Base-by-base conservation (phyloP, 2,888 invertebrate species). In the Tetanocera ferruginea region DNA sequence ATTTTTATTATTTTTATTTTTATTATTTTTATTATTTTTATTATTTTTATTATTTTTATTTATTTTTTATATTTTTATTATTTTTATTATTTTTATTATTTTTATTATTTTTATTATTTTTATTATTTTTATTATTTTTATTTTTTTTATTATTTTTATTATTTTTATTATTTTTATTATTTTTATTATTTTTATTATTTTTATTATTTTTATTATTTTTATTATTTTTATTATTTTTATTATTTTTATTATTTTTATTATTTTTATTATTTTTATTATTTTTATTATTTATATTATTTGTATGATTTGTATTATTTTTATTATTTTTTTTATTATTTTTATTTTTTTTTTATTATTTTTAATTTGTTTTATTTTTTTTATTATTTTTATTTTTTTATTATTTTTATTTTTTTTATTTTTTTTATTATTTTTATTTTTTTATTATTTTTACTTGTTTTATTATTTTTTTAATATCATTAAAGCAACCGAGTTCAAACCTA, bases 251-350 rank as follows among this genome's bases (percentile, higher is more conserved):
- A 66, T 64, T 64, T 55, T 74, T 31, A 14, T 19, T 52, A 43
- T 67, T 49, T 14, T 64, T 52, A 66, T 67, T 28, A 52, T 66
- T 57, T 76, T 17, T 64, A 34, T 49, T 34, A 55, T 55, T 67
- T 25, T 67, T 37, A 28, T 74, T 17, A 11, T 55, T 23, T 23
- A 43, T 62, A 3, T 62, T 57, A 23, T 62, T 34, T 6, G 49
- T 49, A 9, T 49, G 6, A 31, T 28, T 64, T 31, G 49, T 23
- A 23, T 37, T 66, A n/a, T 8, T 19, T 55, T 51, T 31, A 66
- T 37, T 76, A 52, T 8, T 9, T 49, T 5, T 71, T 8, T 49
- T 23, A n/a, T 55, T 23, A n/a, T 72, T 37, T 69, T 19, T 69
- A 5, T 69, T 23, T 69, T 37, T 69, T n/a, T 37, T 14, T 69